Conservation (phyloP, 2,888 invertebrate species). For the Stegophylla sp. region DNA sequence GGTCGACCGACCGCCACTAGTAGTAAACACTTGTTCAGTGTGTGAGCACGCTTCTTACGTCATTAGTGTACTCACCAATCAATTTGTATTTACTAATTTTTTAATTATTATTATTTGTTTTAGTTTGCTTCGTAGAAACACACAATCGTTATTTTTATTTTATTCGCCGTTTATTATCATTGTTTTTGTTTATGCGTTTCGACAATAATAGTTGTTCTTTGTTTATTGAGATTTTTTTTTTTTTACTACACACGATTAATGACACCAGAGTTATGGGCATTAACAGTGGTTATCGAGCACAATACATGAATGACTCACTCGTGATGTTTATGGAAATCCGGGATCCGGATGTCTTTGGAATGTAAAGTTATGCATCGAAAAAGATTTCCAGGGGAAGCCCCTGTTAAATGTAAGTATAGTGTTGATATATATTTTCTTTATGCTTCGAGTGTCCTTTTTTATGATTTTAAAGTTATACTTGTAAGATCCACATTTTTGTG, state of each 20-base stretch:
- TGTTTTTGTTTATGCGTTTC: background rate
- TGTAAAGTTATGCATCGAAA: slow-evolving; percentile 51
- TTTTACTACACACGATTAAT: background rate
- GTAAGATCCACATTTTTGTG: background rate
- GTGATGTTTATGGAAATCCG: slow-evolving; percentile 28
- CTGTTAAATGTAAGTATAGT: slow-evolving; percentile 51
- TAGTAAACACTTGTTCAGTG: slow-evolving; percentile 56
- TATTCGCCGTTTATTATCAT: background rate
- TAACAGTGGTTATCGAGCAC: background rate
- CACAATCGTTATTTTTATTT: background rate
- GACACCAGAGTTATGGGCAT: slow-evolving; percentile 18
- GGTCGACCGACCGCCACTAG: slow-evolving; percentile 48
- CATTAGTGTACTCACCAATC: slow-evolving; percentile 2
- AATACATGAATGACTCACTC: background rate
- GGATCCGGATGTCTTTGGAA: slow-evolving; percentile 54
- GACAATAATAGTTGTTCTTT: too few relatives aligned
- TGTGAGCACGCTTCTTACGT: slow-evolving; percentile 34
- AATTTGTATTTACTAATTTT: slow-evolving; percentile 6
- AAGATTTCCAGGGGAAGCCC: slow-evolving; percentile 50
- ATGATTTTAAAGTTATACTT: background rate
- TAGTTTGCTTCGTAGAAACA: background rate
- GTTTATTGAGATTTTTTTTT: background rate
- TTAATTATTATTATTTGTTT: background rate
- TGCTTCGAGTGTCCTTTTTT: too few relatives aligned
- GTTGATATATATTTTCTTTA: background rate